Percentiles rank a stretch among this genome's conserved stretches.
Evolutionary conservation across 2,113 vertebrate species (phyloP).

Genomic region (Hyaena hyaena): DNA sequence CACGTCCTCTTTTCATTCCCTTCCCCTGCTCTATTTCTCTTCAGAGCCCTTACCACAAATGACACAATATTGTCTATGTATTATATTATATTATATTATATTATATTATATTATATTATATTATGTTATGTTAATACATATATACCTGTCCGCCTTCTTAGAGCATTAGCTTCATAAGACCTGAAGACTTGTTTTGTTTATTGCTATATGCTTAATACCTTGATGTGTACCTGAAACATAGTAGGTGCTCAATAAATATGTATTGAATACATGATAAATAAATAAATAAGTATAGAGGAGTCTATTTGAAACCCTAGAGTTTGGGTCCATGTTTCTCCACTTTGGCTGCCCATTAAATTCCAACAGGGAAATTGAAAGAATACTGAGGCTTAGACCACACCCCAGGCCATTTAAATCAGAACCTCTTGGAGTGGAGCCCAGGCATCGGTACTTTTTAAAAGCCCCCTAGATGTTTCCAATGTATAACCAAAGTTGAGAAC

Average conservation of each 20-base stretch:
- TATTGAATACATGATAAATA: not conserved
- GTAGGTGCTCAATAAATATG: not conserved
- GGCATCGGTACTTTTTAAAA: not conserved
- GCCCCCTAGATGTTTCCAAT: not conserved
- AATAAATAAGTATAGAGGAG: not conserved
- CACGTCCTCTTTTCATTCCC: not conserved
- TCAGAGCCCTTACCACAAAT: not conserved
- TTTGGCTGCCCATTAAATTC: not conserved
- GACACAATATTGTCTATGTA: not conserved
- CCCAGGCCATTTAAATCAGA: not conserved
- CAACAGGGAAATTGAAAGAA: not conserved
- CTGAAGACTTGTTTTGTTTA: not conserved
- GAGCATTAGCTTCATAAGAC: not conserved
- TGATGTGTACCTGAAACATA: not conserved
- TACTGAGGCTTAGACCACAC: not conserved
- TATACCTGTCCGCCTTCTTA: not conserved
- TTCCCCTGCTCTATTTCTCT: rapidly evolving
- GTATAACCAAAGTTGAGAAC: not conserved
- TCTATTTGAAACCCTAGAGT: not conserved
- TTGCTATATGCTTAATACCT: not conserved
- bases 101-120: no score
- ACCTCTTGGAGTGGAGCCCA: not conserved
- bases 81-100: no score
- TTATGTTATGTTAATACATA: no score
- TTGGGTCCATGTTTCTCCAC: not conserved